Evolutionary conservation across 1,140 invertebrate species (phyloP).

Genomic region (Diuraphis noxia): DNA sequence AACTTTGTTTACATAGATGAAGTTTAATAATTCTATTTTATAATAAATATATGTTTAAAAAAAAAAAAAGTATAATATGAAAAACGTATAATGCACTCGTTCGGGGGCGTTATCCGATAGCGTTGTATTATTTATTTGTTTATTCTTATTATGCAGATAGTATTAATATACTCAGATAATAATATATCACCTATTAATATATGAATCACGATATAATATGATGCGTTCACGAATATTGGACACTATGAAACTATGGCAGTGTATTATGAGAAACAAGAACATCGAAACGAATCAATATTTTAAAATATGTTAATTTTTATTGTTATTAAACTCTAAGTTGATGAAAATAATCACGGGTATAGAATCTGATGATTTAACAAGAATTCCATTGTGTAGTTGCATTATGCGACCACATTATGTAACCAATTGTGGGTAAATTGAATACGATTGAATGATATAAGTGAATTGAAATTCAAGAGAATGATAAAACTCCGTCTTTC

Average conservation of each 20-base stretch:
- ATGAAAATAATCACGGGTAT: neutral
- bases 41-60: conserved; percentile 37
- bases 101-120: neutral
- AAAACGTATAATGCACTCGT: neutral
- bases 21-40: conserved; percentile 31
- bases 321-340: neutral
- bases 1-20: conserved; percentile 39
- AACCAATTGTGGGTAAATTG: neutral
- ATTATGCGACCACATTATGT: neutral
- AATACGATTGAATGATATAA: neutral
- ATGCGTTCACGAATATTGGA: neutral
- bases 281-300: neutral
- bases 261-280: neutral
- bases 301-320: neutral
- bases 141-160: neutral
- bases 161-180: neutral
- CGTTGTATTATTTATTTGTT: neutral
- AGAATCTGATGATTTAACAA: neutral
- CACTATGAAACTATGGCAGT: neutral
- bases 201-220: neutral
- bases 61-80: conserved; percentile 4
- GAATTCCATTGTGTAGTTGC: neutral
- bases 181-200: neutral
- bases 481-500: neutral
- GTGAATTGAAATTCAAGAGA: neutral